phyloP scores from a whole-genome alignment of 1,140 invertebrate genomes.

The Epicauta chinensis region DNA sequence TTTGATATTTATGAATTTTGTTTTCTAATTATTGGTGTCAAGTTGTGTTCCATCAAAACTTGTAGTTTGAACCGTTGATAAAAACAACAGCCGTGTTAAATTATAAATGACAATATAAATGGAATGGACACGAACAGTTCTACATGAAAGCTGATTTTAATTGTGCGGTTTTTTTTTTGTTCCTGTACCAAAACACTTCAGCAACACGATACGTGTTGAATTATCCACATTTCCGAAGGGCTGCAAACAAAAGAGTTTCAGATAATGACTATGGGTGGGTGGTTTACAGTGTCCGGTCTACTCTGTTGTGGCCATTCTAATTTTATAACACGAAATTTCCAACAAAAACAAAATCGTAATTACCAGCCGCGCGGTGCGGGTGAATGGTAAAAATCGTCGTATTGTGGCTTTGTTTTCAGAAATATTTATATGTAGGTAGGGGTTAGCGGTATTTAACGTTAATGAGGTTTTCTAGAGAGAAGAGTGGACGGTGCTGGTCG shows the following conservation, averaged over 20 bases:
- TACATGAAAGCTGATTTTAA: constrained; percentile 10
- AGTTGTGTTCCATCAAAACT: too few relatives aligned
- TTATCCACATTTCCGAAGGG: constrained; percentile 3
- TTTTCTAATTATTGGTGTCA: too few relatives aligned
- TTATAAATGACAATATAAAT: constrained; percentile 5
- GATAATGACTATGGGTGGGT: too few relatives aligned
- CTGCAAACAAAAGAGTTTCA: too few relatives aligned
- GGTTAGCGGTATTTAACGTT: constrained; percentile 12
- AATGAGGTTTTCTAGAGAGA: constrained; percentile 12
- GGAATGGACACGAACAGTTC: constrained; percentile 11
- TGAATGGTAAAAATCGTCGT: constrained; percentile 6
- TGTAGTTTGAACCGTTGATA: not conserved
- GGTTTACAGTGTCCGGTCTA: too few relatives aligned
- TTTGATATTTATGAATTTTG: too few relatives aligned
- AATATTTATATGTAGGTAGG: not conserved
- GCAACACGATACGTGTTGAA: constrained; percentile 13
- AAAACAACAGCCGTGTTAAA: constrained; percentile 6
- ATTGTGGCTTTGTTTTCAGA: constrained; percentile 5
- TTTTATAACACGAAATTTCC: constrained; percentile 9
- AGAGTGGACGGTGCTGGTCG: constrained; percentile 12
- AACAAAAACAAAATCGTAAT: constrained; percentile 5
- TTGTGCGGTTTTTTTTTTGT: constrained; percentile 4
- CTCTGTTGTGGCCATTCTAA: constrained; percentile 1
- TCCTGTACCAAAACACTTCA: constrained; percentile 5
- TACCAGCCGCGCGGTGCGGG: constrained; percentile 1